Base-by-base conservation (phyloP, 2,797 vertebrate genomes). In the Petrocephalus schoutedeni region DNA sequence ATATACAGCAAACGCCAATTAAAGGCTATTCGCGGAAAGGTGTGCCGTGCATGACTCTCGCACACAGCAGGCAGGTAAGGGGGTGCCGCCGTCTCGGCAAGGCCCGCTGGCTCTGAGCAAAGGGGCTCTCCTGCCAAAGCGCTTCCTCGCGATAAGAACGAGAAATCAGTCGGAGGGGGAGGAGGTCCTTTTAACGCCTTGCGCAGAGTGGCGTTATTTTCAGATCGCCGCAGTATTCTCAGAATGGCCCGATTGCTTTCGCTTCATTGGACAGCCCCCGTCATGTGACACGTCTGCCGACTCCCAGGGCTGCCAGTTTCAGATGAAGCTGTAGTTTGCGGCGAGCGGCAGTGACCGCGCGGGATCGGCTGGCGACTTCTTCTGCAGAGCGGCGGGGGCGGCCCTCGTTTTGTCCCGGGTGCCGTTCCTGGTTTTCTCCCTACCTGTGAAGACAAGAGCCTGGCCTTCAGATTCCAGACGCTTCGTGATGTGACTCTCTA, bases 261-360 rank as follows among this genome's bases (percentile, higher is more conserved):
- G 64, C 1, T 3, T 36, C 64, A 67, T 32, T 67, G 71, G 14
- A 19, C 36, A 23, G 16, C 32, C 71, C 5, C n/a, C 16, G 16
- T 41, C 71, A 19, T 77, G 71, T 45, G 71, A 77, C 28, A 77
- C 19, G 10, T 84, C 49, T 84, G 32, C 1, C 49, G 14, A 58
- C 41, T 19, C 28, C 2, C 67, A 7, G 67, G 36, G 36, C 67
- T 19, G 23, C 2, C 2, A 28, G 16, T 80, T 14, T 85, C 82
- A 88, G 83, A 85, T 88, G 59, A 85, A 88, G 82, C 87, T 88
- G 87, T 88, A 88, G 32, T 85, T 88, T 1, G 64, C 87, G 14
- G 36, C 67, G 3, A 23, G 16, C 36, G 32, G 14, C 71, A 77
- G 71, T 2, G 58, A 3, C 71, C 59, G 59, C 4, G 19, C 56